Conservation (phyloP, 2,113 vertebrate genomes). For the Apeltes quadracus region DNA sequence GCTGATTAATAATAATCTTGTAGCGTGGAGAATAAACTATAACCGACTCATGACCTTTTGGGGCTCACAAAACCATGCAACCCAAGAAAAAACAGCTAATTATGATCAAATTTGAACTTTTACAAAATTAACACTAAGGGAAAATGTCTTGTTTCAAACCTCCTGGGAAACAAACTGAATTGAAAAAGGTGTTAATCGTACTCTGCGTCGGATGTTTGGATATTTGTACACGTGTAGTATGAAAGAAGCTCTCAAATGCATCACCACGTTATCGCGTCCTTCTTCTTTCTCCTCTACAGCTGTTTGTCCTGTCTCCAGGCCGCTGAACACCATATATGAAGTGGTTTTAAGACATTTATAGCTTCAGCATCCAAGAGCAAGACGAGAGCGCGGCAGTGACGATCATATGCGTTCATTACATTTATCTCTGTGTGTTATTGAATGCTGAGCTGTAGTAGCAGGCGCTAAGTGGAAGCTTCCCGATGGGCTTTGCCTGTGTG, state of each 20-base stretch:
- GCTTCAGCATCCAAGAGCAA: neutral
- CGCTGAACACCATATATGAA: neutral
- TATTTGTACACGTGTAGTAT: neutral
- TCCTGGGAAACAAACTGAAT: too few species aligned
- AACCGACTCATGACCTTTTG: constrained; percentile 45
- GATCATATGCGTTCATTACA: constrained; percentile 1
- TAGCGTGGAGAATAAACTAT: constrained; percentile 5
- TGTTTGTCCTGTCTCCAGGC: neutral
- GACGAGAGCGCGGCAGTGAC: neutral
- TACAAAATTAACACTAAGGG: constrained; percentile 32
- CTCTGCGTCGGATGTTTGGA: neutral
- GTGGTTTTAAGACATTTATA: neutral
- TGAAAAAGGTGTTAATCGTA: constrained; percentile 21
- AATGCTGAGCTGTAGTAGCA: constrained; percentile 7
- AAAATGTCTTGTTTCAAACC: neutral
- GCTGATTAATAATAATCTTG: neutral
- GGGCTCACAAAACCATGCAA: constrained; percentile 16
- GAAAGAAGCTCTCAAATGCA: neutral
- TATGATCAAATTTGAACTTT: constrained; percentile 43
- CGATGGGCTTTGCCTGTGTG: neutral
- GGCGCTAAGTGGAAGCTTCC: constrained; percentile 33
- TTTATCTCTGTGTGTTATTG: neutral
- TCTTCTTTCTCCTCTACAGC: neutral
- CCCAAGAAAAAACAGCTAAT: constrained; percentile 21
- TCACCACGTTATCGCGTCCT: neutral